These are phyloP conservation scores for Tragelaphus imberbis DNA, from an alignment of 2,113 vertebrate genomes.

Conservation along the genomic window DNA sequence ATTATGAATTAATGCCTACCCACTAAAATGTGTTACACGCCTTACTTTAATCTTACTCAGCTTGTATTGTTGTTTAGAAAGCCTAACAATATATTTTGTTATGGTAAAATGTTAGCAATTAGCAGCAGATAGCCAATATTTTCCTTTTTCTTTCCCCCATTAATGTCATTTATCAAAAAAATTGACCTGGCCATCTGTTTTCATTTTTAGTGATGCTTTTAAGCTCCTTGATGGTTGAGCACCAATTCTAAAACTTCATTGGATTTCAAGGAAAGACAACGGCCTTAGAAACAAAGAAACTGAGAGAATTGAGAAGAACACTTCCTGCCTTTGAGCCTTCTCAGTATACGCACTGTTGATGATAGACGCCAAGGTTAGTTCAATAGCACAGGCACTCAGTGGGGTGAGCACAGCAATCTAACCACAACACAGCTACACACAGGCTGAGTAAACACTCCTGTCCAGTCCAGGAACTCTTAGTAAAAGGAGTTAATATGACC, in stretches of 20 bases:
- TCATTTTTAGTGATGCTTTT: slow-evolving; percentile 13
- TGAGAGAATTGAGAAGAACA: neutral
- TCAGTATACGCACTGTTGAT: slow-evolving; percentile 43
- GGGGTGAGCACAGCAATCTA: slow-evolving; percentile 28
- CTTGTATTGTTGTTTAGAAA: slow-evolving; percentile 1
- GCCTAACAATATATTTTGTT: neutral
- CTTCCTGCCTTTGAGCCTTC: neutral
- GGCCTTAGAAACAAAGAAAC: slow-evolving; percentile 24
- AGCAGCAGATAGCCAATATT: neutral
- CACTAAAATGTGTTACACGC: neutral
- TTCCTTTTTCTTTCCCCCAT: neutral
- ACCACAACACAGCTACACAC: neutral
- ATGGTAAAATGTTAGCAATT: neutral
- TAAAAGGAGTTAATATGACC: neutral
- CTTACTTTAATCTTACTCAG: neutral
- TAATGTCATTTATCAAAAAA: neutral
- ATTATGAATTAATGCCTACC: neutral
- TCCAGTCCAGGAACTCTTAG: slow-evolving; percentile 20
- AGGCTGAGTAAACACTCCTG: slow-evolving; percentile 14
- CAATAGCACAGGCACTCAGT: slow-evolving; percentile 18
- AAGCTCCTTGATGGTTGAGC: neutral
- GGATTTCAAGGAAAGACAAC: slow-evolving; percentile 22
- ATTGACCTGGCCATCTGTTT: neutral
- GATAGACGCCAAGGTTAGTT: slow-evolving; percentile 41
- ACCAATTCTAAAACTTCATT: neutral